Conservation (phyloP, 2,113 vertebrate genomes). For the Ondatra zibethicus region DNA sequence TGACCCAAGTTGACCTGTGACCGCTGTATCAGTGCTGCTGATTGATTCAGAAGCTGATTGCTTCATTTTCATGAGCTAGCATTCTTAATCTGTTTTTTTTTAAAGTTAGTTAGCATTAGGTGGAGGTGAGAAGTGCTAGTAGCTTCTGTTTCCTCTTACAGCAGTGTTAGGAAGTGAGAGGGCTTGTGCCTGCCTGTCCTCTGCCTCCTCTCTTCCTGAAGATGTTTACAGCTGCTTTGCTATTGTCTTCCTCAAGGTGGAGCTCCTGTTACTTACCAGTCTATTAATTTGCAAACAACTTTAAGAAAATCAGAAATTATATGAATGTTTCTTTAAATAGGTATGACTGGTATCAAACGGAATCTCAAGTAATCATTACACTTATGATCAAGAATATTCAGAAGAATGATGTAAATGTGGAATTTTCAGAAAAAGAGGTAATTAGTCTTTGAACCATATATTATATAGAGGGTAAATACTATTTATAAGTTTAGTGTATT, state of each 20-base stretch:
- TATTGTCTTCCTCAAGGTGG: slow-evolving; percentile 72
- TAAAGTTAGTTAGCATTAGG: not conserved
- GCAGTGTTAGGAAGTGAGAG: not conserved
- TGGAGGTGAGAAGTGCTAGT: not conserved
- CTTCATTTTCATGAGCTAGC: not conserved
- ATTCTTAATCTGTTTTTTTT: not conserved
- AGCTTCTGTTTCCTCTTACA: slow-evolving; percentile 17
- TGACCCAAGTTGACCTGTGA: not conserved
- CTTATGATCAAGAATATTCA: slow-evolving; percentile 95
- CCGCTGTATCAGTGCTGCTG: not conserved
- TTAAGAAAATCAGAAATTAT: slow-evolving; percentile 49
- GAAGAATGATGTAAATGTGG: slow-evolving; percentile 91
- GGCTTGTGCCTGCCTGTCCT: not conserved
- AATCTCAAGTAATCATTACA: slow-evolving; percentile 96
- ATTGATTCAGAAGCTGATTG: not conserved
- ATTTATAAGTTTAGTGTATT: slow-evolving; percentile 34
- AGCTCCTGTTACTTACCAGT: slow-evolving; percentile 68
- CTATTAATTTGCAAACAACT: slow-evolving; percentile 46
- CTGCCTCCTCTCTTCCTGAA: not conserved
- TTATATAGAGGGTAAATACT: slow-evolving; percentile 18
- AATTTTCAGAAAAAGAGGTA: slow-evolving; percentile 94
- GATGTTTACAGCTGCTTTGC: slow-evolving; percentile 52
- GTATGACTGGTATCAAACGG: slow-evolving; percentile 99
- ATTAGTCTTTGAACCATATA: slow-evolving; percentile 53
- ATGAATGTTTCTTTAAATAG: slow-evolving; percentile 80